Conservation (phyloP, 2,888 invertebrate species). For the Diadegma fenestrale region DNA sequence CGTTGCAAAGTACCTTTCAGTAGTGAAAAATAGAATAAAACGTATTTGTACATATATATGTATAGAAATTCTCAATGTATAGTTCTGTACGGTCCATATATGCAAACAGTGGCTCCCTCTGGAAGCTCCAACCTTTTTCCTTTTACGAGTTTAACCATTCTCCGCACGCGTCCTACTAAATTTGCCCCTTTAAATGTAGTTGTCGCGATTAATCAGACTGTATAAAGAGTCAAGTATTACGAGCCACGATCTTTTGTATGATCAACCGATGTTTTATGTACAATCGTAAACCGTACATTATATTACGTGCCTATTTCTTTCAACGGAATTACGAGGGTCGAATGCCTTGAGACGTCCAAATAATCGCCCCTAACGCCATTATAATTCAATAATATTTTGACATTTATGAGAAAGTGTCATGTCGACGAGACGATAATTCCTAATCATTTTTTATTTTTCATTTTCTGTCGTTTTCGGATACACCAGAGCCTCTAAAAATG, state of each 20-base stretch:
- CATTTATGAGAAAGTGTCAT: not conserved
- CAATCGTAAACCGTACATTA: slow-evolving; percentile 15
- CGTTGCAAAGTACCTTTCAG: slow-evolving; percentile 69
- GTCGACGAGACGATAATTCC: not conserved
- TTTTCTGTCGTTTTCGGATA: not conserved
- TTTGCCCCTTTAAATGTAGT: slow-evolving; percentile 51
- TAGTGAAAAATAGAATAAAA: slow-evolving; percentile 69
- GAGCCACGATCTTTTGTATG: slow-evolving; percentile 51
- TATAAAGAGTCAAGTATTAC: slow-evolving; percentile 55
- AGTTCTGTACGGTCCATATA: not conserved
- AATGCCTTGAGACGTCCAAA: not conserved
- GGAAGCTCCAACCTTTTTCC: slow-evolving; percentile 19
- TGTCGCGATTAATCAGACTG: slow-evolving; percentile 63
- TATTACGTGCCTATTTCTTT: slow-evolving; percentile 11
- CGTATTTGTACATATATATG: slow-evolving; percentile 17
- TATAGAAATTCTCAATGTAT: not conserved
- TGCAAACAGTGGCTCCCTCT: slow-evolving; percentile 42
- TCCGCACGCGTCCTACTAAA: slow-evolving; percentile 21
- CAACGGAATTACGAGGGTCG: not conserved
- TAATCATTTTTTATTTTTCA: not conserved
- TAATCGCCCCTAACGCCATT: not conserved
- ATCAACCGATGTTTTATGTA: slow-evolving; percentile 48
- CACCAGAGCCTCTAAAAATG: not conserved
- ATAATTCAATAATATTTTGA: slow-evolving; percentile 25
- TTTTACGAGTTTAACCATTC: slow-evolving; percentile 25